phyloP scores from a whole-genome alignment of 2,888 invertebrate genomes.

The Uropetala carovei region DNA sequence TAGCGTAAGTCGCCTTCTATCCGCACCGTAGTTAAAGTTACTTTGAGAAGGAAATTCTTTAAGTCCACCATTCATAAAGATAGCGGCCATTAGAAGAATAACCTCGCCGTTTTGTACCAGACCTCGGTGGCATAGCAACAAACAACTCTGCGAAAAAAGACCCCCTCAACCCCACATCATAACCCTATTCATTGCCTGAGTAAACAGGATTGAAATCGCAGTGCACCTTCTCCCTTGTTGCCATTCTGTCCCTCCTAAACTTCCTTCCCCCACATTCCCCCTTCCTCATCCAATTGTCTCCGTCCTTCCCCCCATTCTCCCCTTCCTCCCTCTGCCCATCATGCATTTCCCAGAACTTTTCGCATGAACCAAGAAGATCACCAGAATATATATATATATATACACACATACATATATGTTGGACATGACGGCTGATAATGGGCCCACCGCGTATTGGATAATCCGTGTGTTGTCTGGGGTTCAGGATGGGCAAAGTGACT shows the following conservation, averaged over 20 bases:
- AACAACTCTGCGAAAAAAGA: conserved; percentile 15
- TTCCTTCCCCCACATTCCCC: no score
- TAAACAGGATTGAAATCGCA: conserved; percentile 13
- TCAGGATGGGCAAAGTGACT: conserved; percentile 7
- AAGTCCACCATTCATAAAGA: conserved; percentile 28
- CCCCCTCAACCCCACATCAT: not conserved
- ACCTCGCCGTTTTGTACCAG: not conserved
- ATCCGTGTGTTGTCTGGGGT: conserved; percentile 41
- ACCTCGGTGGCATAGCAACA: conserved; percentile 35
- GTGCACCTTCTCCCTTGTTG: not conserved
- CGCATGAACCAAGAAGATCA: not conserved
- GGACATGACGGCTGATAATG: conserved; percentile 27
- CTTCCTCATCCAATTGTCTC: no score
- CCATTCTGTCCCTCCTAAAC: conserved; percentile 13
- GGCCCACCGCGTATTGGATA: conserved; percentile 49
- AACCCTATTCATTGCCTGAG: conserved; percentile 28
- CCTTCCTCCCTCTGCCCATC: not conserved
- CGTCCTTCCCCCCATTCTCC: not conserved
- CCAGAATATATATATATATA: no score
- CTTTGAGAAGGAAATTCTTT: not conserved
- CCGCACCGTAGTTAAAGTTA: not conserved
- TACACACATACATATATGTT: not conserved
- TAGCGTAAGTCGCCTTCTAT: no score
- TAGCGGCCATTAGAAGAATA: not conserved
- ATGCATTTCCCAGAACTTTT: not conserved